Percentiles rank a stretch among this genome's conserved stretches.
These are phyloP conservation scores for Eurystomus gularis DNA, from an alignment of 2,113 vertebrate species.

Conservation along the genomic window DNA sequence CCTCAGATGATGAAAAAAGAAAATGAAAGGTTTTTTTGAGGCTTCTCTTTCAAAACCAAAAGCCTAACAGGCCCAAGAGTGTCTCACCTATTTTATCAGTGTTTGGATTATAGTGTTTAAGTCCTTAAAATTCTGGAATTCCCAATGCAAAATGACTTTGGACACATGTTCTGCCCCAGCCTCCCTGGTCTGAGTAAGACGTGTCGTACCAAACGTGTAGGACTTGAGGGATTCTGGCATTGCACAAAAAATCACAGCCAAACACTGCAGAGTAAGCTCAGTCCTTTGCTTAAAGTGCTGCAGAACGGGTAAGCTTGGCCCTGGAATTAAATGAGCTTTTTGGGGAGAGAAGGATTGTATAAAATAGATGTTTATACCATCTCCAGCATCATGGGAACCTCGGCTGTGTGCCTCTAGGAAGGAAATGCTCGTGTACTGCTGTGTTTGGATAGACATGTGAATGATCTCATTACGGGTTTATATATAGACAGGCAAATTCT, in stretches of 20 bases:
- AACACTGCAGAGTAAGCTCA: background rate
- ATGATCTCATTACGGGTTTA: background rate
- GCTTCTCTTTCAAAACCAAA: background rate
- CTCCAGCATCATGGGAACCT: background rate
- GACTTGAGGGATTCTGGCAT: background rate
- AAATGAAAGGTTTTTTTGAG: background rate
- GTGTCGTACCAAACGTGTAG: fast-evolving
- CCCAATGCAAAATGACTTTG: fast-evolving
- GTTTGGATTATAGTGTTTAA: too few relatives aligned
- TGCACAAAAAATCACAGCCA: background rate
- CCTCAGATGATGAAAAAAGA: background rate
- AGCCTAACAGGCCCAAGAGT: background rate
- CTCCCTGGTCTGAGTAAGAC: background rate
- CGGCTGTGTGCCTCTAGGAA: background rate
- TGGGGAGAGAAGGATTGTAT: background rate
- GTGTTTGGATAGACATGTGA: background rate
- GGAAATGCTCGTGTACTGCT: background rate
- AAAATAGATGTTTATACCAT: background rate
- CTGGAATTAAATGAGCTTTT: background rate
- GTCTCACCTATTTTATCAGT: background rate
- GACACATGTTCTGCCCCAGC: background rate
- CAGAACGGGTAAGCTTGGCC: background rate
- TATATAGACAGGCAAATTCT: background rate
- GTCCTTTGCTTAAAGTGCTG: background rate
- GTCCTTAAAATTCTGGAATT: background rate